Evolutionary conservation across 2,113 vertebrate species (phyloP), one percentile per base, ranked within the genome.

Genomic region (Upupa epops): DNA sequence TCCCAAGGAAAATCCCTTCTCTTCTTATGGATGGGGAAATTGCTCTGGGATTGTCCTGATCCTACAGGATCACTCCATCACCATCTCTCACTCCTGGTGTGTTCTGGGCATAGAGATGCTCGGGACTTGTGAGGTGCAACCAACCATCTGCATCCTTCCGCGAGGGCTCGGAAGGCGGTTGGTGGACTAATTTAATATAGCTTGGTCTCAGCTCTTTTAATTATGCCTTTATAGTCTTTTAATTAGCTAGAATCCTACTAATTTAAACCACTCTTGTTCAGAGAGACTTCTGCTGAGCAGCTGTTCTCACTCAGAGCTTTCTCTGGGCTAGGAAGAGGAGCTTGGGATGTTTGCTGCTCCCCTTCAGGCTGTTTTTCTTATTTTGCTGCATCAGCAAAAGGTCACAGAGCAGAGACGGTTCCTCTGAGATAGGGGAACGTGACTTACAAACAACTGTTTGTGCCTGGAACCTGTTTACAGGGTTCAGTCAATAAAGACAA

Each of bases 201-300:
- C 59, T 86, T 60, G 49, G 86, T 84, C 91, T 92, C 94, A 83
- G 24, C 93, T 96, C 92, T 96, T 96, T 96, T 95, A 93, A 97
- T 96, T 95, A 96, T 19, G 76, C 82, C 94, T 96, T 96, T 95
- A 96, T 94, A 81, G 92, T 72, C 92, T 96, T 96, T 97, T 96
- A 96, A 97, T 97, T 95, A 96, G 92, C 86, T 91, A 73, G 88
- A 74, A 94, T 96, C 79, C 88, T 88, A 95, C 94, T 97, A 95
- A 96, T 96, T 96, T 95, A 96, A 96, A 94, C 90, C 86, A 86
- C 89, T 95, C 92, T 69, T 92, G 76, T 89, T 96, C 2, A 0
- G 58, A 65, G 84, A 88, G 88, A 75, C 82, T 94, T 96, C 91
- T 94, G 96, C 92, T 92, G 90, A 93, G 89, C 96, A 97, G 93